These are phyloP conservation scores for Pocillopora damicornis DNA, from an alignment of 64 coral and sea anemone species.

Conservation along the genomic window DNA sequence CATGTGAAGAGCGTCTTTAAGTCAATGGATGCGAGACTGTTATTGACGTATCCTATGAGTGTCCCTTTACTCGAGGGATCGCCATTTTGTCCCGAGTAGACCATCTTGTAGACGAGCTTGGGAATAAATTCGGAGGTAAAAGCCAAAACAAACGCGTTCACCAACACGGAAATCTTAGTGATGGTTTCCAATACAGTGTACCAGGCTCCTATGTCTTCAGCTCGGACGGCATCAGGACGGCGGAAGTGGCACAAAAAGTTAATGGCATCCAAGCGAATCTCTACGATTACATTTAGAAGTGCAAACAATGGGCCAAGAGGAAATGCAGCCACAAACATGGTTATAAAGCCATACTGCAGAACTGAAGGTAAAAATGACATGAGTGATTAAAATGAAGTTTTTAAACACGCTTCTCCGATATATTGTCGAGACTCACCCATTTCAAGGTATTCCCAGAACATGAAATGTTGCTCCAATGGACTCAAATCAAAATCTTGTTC, in stretches of 20 bases:
- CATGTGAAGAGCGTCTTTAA: slow-evolving; percentile 4
- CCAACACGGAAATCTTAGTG: slow-evolving; percentile 51
- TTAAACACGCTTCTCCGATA: neutral
- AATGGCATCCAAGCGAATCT: slow-evolving; percentile 63
- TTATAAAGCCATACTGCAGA: slow-evolving; percentile 86
- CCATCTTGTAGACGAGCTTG: slow-evolving; percentile 57
- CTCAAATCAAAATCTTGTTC: slow-evolving; percentile 53
- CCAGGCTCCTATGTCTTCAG: slow-evolving; percentile 90
- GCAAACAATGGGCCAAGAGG: slow-evolving; percentile 72
- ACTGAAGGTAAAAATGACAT: slow-evolving; percentile 26
- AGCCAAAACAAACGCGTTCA: slow-evolving; percentile 71
- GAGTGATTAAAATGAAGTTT: neutral
- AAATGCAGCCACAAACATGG: slow-evolving; percentile 85
- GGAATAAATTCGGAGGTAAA: slow-evolving; percentile 80
- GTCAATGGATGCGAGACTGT: slow-evolving; percentile 44
- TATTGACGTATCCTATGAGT: slow-evolving; percentile 51
- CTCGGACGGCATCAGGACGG: slow-evolving; percentile 43
- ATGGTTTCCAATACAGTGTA: slow-evolving; percentile 44
- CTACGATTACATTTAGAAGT: slow-evolving; percentile 40
- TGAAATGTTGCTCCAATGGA: slow-evolving; percentile 53
- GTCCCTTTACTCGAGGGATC: slow-evolving; percentile 21
- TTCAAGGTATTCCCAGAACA: slow-evolving; percentile 84
- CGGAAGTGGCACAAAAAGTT: slow-evolving; percentile 70
- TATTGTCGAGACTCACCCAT: slow-evolving; percentile 27
- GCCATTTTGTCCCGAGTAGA: neutral